Conservation (phyloP, 2,113 vertebrate genomes). For the Amia ocellicauda region DNA sequence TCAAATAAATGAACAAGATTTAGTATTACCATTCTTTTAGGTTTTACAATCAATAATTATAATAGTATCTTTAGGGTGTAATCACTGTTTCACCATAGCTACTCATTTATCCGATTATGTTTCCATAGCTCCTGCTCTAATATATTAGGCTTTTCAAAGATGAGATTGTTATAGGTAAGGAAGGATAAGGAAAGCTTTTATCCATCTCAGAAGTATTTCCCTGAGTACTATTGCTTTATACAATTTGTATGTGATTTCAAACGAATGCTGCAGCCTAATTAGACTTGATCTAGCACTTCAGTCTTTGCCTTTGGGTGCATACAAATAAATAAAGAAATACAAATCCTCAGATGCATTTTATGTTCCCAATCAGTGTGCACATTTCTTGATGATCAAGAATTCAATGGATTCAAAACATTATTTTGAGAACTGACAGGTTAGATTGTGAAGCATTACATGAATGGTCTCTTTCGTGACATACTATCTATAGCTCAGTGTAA, state of each 20-base stretch:
- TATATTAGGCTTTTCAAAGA: not conserved
- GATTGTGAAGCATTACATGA: constrained; percentile 21
- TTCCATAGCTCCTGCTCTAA: not conserved
- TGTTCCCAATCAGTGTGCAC: constrained; percentile 42
- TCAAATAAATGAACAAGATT: not conserved
- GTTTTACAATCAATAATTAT: not conserved
- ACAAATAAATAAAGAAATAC: constrained; percentile 45
- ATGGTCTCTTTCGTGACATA: constrained; percentile 9
- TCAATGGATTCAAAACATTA: constrained; percentile 33
- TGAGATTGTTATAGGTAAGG: not conserved
- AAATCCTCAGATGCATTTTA: constrained; percentile 33
- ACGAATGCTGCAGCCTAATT: constrained; percentile 55
- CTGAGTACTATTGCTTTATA: constrained; percentile 30
- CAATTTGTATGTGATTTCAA: constrained; percentile 42
- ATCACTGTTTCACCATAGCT: not conserved
- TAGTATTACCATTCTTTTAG: not conserved
- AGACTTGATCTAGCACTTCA: constrained; percentile 43
- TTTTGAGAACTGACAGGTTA: constrained; percentile 32
- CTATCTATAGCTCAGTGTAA: no score
- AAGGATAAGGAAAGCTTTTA: not conserved
- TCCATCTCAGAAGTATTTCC: not conserved
- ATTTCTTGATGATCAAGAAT: constrained; percentile 44
- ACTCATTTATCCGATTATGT: not conserved
- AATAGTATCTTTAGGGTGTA: not conserved
- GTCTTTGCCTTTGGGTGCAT: constrained; percentile 35